Evolutionary conservation across 2,113 vertebrate species (phyloP).

Genomic region (Etia nguti): DNA sequence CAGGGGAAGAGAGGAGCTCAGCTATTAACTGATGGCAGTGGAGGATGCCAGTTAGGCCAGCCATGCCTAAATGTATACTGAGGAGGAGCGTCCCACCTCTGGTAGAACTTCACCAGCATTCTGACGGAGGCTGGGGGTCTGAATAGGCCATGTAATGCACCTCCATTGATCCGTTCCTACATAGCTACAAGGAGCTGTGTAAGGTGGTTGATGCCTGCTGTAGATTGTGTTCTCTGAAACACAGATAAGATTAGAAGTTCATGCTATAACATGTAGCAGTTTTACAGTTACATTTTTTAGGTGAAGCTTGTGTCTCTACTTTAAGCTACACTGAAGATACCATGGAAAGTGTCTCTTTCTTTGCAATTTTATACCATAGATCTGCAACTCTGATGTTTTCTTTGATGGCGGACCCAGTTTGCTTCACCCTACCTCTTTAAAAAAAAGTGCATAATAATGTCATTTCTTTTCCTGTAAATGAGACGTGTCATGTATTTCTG

Average conservation of each 20-base stretch:
- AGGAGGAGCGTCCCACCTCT: neutral
- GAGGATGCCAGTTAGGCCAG: neutral
- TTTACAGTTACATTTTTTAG: neutral
- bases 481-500: neutral
- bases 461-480: neutral
- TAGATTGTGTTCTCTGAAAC: neutral
- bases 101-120: neutral
- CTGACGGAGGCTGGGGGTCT: neutral
- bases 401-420: neutral
- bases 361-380: neutral
- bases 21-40: neutral
- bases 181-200: neutral
- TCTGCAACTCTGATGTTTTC: neutral
- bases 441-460: neutral
- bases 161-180: neutral
- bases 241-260: neutral
- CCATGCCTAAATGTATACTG: neutral
- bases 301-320: neutral
- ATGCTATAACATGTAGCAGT: neutral
- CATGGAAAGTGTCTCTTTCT: neutral
- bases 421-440: neutral
- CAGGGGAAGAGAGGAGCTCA: neutral
- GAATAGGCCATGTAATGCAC: neutral
- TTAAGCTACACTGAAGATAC: neutral
- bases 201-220: neutral